These are phyloP conservation scores for Drosophila gaucha DNA, from an alignment of 2,888 invertebrate genomes.

Conservation along the genomic window DNA sequence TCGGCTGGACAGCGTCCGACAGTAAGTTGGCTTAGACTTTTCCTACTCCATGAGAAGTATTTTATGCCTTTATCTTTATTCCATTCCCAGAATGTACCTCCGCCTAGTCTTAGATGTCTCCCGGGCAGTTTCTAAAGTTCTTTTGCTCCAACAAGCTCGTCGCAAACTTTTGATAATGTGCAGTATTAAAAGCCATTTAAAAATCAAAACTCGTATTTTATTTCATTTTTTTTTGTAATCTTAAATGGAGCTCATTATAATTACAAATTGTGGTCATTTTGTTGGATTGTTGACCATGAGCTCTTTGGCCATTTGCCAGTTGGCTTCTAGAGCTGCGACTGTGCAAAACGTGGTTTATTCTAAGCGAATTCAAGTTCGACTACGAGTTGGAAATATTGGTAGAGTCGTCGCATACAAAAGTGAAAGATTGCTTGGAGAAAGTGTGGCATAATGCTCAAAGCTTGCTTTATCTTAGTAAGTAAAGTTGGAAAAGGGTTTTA, in stretches of 20 bases:
- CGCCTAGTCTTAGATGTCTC: slow-evolving; percentile 12
- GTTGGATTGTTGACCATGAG: slow-evolving; percentile 21
- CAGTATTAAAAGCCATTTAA: slow-evolving; percentile 48
- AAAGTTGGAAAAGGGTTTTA: background rate
- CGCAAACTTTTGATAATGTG: slow-evolving; percentile 21
- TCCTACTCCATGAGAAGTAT: background rate
- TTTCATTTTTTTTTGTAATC: background rate
- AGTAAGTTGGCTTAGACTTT: slow-evolving; percentile 69
- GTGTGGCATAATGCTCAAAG: slow-evolving; percentile 36
- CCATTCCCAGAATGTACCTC: slow-evolving; percentile 61
- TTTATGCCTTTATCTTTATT: background rate
- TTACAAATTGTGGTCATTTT: slow-evolving; percentile 45
- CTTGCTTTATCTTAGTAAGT: slow-evolving; percentile 44
- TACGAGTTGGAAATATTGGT: slow-evolving; percentile 29
- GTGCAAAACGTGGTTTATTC: slow-evolving; percentile 36
- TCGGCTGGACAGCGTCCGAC: slow-evolving; percentile 87
- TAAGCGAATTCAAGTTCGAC: background rate
- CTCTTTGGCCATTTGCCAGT: slow-evolving; percentile 35
- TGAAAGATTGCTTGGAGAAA: slow-evolving; percentile 13
- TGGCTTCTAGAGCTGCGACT: slow-evolving; percentile 22
- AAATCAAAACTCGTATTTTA: slow-evolving; percentile 30
- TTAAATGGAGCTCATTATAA: slow-evolving; percentile 53
- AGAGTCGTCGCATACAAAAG: slow-evolving; percentile 1
- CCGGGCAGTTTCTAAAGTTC: slow-evolving; percentile 15
- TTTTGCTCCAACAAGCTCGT: slow-evolving; percentile 35